phyloP scores from a whole-genome alignment of 2,888 invertebrate species.

The Calliphora vomitoria region DNA sequence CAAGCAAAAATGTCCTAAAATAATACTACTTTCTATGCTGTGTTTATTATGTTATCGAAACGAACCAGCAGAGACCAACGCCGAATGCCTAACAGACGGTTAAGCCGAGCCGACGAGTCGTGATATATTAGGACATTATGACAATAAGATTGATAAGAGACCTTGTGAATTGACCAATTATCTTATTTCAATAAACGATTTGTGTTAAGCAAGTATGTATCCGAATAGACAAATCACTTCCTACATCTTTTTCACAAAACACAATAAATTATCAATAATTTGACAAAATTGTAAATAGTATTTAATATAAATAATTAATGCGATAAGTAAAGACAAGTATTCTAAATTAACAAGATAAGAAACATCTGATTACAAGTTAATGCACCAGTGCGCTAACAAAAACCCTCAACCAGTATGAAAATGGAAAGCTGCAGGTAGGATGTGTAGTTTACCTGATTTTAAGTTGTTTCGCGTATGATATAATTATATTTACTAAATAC shows the following conservation, averaged over 20 bases:
- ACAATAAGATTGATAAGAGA: too few relatives aligned
- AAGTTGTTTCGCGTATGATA: constrained; percentile 37
- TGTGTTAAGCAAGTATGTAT: not conserved
- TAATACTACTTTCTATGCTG: too few relatives aligned
- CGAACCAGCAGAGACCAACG: too few relatives aligned
- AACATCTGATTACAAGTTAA: constrained; percentile 10
- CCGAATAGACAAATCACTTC: not conserved
- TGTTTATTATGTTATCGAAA: too few relatives aligned
- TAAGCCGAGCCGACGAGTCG: too few relatives aligned
- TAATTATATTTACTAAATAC: constrained; percentile 23
- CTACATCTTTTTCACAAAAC: not conserved
- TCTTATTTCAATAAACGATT: not conserved
- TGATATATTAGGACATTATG: too few relatives aligned
- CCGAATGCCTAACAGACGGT: too few relatives aligned
- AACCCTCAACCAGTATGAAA: not conserved
- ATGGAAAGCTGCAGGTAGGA: constrained; percentile 8
- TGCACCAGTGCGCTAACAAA: not conserved
- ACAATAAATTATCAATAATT: not conserved
- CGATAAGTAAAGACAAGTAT: constrained; percentile 18
- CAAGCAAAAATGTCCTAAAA: too few relatives aligned
- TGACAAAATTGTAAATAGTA: too few relatives aligned
- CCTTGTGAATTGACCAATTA: too few relatives aligned
- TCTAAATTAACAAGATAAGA: constrained; percentile 18
- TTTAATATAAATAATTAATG: not conserved
- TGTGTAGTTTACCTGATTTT: not conserved